Evolutionary conservation across 2,113 vertebrate species (phyloP).

Genomic region (Megaceryle maxima): DNA sequence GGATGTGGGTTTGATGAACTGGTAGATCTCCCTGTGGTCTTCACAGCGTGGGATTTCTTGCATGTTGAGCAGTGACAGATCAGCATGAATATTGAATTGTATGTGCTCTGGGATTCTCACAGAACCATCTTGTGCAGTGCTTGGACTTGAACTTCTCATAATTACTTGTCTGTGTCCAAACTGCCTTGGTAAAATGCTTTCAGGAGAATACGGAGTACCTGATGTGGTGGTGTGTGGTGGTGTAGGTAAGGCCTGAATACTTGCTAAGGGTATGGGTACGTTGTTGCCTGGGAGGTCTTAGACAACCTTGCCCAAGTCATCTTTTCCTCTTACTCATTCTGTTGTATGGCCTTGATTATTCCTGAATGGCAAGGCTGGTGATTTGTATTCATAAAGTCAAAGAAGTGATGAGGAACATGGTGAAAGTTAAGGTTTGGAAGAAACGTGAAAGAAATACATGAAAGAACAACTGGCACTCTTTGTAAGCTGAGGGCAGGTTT

Average conservation of each 20-base stretch:
- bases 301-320: neutral
- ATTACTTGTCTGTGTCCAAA: neutral
- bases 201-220: neutral
- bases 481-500: neutral
- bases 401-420: neutral
- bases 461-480: neutral
- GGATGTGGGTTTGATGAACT: neutral
- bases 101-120: neutral
- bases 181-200: neutral
- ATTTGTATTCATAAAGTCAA: neutral
- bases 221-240: neutral
- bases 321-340: neutral
- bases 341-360: neutral
- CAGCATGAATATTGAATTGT: neutral
- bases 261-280: neutral
- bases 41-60: neutral
- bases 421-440: neutral
- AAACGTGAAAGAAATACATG: neutral
- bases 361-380: neutral
- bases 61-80: neutral
- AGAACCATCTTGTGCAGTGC: too few relatives aligned
- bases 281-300: accelerated
- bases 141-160: neutral
- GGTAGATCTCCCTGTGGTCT: neutral
- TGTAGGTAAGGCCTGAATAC: neutral